Percentiles rank a stretch among this genome's conserved stretches.
Conservation (phyloP, 2,797 vertebrate genomes). For the Takifugu ocellatus region DNA sequence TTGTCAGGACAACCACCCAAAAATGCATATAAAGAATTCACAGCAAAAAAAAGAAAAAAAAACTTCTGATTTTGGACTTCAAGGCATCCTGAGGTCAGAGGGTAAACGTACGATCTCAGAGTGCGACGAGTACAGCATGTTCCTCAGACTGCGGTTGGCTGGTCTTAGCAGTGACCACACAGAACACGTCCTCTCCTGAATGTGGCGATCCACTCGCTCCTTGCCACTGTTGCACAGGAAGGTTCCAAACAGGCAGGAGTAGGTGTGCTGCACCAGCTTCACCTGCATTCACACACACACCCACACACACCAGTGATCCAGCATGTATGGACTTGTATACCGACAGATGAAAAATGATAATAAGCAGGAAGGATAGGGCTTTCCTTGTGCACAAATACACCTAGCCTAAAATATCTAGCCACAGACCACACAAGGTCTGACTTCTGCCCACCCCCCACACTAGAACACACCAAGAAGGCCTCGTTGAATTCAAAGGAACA, state of each 20-base stretch:
- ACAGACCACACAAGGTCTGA: background rate
- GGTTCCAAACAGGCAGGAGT: constrained; percentile 97
- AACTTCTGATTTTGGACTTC: too few species aligned
- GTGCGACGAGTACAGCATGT: constrained; percentile 96
- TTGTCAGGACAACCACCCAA: background rate
- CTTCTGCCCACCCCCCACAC: background rate
- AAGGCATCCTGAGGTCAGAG: too few species aligned
- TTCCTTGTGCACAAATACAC: background rate
- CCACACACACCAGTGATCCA: background rate
- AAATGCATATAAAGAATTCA: constrained; percentile 18
- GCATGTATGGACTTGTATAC: constrained; percentile 27
- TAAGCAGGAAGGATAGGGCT: constrained; percentile 3
- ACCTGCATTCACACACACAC: constrained; percentile 74
- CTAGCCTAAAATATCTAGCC: background rate
- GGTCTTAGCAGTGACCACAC: constrained; percentile 94
- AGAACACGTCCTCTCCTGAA: constrained; percentile 94
- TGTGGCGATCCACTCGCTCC: constrained; percentile 90
- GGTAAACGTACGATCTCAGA: constrained; percentile 87
- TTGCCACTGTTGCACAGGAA: constrained; percentile 98
- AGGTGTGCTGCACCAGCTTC: constrained; percentile 97
- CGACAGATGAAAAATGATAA: constrained; percentile 20
- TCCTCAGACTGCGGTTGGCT: constrained; percentile 91
- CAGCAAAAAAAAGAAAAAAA: constrained; percentile 3
- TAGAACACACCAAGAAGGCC: constrained; percentile 90
- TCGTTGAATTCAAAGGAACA: constrained; percentile 99